Percentiles rank a stretch among this genome's conserved stretches.
Conservation (phyloP, 2,888 invertebrate genomes). For the Ennomos fuscantarius region DNA sequence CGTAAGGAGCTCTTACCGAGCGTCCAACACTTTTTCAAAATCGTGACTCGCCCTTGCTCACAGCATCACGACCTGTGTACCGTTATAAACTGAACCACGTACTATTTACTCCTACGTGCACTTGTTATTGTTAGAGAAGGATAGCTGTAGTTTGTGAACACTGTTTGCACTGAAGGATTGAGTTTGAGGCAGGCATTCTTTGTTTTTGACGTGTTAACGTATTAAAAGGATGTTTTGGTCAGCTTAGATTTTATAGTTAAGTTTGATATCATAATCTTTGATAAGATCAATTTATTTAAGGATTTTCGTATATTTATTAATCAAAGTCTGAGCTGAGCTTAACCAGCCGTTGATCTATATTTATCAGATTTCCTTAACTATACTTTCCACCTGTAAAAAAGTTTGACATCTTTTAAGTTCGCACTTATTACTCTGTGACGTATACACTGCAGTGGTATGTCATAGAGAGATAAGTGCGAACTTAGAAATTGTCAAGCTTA, state of each 20-base stretch:
- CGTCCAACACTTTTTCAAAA: slow-evolving; percentile 82
- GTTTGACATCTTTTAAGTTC: no score
- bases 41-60: slow-evolving; percentile 77
- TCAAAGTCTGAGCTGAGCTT: no score
- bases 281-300: neutral
- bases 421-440: no score
- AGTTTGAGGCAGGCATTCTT: slow-evolving; percentile 43
- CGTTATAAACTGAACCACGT: slow-evolving; percentile 61
- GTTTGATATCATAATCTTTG: slow-evolving; percentile 3
- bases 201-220: slow-evolving; percentile 58
- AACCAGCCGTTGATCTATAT: no score
- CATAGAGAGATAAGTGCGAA: no score
- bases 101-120: slow-evolving; percentile 57
- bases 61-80: slow-evolving; percentile 77
- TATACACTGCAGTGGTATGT: no score
- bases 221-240: slow-evolving; percentile 43
- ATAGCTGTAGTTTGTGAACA: slow-evolving; percentile 48
- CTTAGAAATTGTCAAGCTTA: no score
- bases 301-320: no score
- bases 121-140: slow-evolving; percentile 52
- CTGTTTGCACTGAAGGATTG: slow-evolving; percentile 50
- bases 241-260: slow-evolving; percentile 2
- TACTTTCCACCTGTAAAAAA: slow-evolving; percentile 3
- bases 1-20: slow-evolving; percentile 61
- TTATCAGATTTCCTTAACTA: no score